phyloP scores from a whole-genome alignment of 1,140 invertebrate genomes.

The Meloidogyne hapla region DNA sequence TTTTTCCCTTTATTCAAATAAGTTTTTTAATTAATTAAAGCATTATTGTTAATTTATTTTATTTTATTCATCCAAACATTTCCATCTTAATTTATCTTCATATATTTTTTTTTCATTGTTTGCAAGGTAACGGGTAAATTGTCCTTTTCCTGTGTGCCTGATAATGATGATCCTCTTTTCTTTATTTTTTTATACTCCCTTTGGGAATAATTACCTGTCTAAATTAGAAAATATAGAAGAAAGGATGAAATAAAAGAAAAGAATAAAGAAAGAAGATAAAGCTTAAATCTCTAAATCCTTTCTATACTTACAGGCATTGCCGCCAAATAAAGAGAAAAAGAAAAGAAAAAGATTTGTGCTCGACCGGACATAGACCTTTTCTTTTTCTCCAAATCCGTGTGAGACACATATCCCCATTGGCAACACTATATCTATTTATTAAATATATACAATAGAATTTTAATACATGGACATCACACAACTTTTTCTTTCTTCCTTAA shows the following conservation, averaged over 20 bases:
- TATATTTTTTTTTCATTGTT: neutral
- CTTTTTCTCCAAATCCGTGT: neutral
- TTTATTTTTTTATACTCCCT: neutral
- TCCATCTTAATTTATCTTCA: too few species aligned
- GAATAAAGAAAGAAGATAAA: neutral
- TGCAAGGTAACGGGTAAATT: neutral
- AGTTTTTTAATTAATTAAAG: too few species aligned
- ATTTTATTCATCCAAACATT: too few species aligned
- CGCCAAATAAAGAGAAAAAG: neutral
- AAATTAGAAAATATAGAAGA: neutral
- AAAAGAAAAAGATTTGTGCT: neutral
- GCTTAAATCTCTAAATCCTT: conserved; percentile 1
- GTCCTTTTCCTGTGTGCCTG: neutral
- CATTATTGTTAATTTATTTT: too few species aligned
- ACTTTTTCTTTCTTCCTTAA: neutral
- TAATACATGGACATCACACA: too few species aligned
- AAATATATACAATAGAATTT: too few species aligned
- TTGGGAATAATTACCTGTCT: conserved; percentile 4
- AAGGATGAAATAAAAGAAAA: neutral
- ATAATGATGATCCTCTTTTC: neutral
- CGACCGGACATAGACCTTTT: neutral
- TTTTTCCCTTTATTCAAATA: too few species aligned
- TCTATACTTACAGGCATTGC: neutral
- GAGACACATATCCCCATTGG: neutral
- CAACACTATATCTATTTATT: neutral